phyloP scores from a whole-genome alignment of 2,888 invertebrate genomes.

The Pseudococcus viburni region DNA sequence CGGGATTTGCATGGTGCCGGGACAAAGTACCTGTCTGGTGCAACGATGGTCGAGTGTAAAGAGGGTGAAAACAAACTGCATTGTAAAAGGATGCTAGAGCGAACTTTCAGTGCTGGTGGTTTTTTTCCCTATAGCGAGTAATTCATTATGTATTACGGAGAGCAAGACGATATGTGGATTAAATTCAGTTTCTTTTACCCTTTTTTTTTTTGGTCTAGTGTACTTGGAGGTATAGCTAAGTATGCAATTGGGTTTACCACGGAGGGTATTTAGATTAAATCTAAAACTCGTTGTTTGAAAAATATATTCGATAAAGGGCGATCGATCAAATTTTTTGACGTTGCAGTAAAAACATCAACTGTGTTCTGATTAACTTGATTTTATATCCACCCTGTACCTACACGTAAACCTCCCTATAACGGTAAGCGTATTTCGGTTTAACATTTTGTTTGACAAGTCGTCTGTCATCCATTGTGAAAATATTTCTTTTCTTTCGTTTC shows the following conservation, averaged over 20 bases:
- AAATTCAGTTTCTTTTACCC: background rate
- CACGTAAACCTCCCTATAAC: constrained; percentile 21
- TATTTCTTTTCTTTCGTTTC: constrained; percentile 34
- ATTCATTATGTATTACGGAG: background rate
- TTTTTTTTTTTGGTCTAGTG: background rate
- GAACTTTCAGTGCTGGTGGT: background rate
- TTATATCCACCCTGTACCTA: constrained; percentile 39
- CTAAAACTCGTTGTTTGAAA: background rate
- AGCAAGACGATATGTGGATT: background rate
- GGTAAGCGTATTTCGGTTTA: constrained; percentile 45
- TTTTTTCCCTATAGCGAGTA: background rate
- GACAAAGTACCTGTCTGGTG: constrained; percentile 32
- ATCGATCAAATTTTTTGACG: constrained; percentile 36
- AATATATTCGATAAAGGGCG: background rate
- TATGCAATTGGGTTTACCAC: background rate
- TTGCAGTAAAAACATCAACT: constrained; percentile 19
- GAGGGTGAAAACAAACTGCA: constrained; percentile 15
- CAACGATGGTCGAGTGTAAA: constrained; percentile 15
- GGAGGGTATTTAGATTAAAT: background rate
- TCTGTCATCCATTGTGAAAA: constrained; percentile 45
- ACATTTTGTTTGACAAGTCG: constrained; percentile 52
- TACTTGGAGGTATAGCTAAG: background rate
- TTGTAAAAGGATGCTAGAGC: background rate
- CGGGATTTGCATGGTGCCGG: constrained; percentile 8
- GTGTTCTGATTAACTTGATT: constrained; percentile 40